Evolutionary conservation across 2,113 vertebrate species (phyloP).

Genomic region (Mungos mungo): DNA sequence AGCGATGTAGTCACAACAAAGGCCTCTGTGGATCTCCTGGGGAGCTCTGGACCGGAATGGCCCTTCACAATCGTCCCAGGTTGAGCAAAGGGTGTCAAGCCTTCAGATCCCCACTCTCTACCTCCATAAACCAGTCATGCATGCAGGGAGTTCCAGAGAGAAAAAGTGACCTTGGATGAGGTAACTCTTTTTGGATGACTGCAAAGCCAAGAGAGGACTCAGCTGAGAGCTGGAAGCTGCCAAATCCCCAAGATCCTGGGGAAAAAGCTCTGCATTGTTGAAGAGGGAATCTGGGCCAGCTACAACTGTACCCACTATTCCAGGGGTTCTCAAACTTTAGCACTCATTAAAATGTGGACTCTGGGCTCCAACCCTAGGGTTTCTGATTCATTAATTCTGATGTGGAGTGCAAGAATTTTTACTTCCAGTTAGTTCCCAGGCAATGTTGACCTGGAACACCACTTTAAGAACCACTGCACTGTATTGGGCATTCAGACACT

Average conservation of each 20-base stretch:
- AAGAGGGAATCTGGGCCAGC: not conserved
- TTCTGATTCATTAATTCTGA: not conserved
- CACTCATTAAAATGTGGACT: not conserved
- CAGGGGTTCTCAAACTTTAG: not conserved
- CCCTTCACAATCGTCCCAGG: not conserved
- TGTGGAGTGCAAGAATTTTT: not conserved
- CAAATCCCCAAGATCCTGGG: not conserved
- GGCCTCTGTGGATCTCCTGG: not conserved
- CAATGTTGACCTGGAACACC: not conserved
- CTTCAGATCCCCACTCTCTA: not conserved
- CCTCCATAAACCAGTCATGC: not conserved
- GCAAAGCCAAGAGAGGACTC: not conserved
- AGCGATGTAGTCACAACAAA: not conserved
- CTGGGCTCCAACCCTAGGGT: not conserved
- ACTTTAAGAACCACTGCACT: not conserved
- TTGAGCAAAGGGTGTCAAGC: not conserved
- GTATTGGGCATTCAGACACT: not conserved
- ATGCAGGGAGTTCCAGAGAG: not conserved
- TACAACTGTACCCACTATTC: not conserved
- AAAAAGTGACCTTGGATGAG: not conserved
- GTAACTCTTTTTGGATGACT: not conserved
- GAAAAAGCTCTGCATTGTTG: not conserved
- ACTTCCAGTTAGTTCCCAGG: not conserved
- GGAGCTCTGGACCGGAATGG: not conserved
- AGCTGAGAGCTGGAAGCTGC: not conserved